Evolutionary conservation across 2,888 invertebrate genomes (phyloP).

Genomic region (Stenichneumon culpator): DNA sequence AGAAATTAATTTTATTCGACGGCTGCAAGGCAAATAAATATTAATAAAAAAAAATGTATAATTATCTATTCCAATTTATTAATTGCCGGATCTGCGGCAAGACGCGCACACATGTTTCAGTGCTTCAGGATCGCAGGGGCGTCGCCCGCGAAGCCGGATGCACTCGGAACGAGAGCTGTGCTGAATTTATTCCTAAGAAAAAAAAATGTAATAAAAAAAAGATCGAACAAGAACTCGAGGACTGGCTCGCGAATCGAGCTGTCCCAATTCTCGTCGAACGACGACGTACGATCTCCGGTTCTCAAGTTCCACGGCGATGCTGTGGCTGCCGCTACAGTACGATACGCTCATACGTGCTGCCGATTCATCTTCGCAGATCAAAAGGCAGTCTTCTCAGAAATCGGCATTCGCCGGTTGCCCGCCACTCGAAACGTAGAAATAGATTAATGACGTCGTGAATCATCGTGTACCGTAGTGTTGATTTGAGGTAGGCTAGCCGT

Average conservation of each 20-base stretch:
- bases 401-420: slow-evolving; percentile 74
- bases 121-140: slow-evolving; percentile 15
- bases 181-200: not conserved
- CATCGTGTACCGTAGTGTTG: slow-evolving; percentile 78
- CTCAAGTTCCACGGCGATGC: slow-evolving; percentile 9
- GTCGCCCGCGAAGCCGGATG: slow-evolving; percentile 8
- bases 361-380: slow-evolving; percentile 83
- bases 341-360: slow-evolving; percentile 69
- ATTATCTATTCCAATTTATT: not conserved
- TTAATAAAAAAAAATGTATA: too few species aligned
- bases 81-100: not conserved
- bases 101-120: not conserved
- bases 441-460: slow-evolving; percentile 83
- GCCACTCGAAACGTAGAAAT: slow-evolving; percentile 78
- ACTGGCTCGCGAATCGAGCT: slow-evolving; percentile 21
- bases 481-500: slow-evolving; percentile 77
- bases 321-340: slow-evolving; percentile 28
- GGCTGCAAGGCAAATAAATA: not conserved
- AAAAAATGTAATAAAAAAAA: not conserved
- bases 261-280: slow-evolving; percentile 52
- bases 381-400: slow-evolving; percentile 82
- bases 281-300: slow-evolving; percentile 36
- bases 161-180: slow-evolving; percentile 20
- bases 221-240: not conserved
- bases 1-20: not conserved